Evolutionary conservation across 2,797 vertebrate species (phyloP), one percentile per base, ranked within the genome.

Genomic region (Hemibagrus guttatus): DNA sequence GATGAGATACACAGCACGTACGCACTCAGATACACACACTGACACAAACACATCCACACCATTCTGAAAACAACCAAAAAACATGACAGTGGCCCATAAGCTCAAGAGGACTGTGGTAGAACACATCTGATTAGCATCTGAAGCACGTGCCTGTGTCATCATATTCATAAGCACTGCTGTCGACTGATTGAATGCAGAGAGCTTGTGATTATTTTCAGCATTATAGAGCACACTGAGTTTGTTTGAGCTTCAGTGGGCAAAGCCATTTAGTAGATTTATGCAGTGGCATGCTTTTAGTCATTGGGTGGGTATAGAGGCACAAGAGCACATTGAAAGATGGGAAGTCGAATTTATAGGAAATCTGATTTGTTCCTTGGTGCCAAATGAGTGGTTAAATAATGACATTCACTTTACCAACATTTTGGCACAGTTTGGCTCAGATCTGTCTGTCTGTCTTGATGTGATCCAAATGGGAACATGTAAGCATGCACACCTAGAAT

Each of bases 1-100:
- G 92, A 94, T 92, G 93, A 93, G 94, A 94, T 94, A 92, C 85
- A 89, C 86, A 28, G 68, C 91, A 88, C 84, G 13, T 26, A 79
- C 61, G 66, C 80, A 84, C 86, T 84, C 83, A 78, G 46, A 87
- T 63, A 78, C 75, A 84, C 84, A 81, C 84, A 61, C 59, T 61
- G 7, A 72, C 86, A 87, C 86, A 0, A 56, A 85, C 85, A 66
- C 78, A 89, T 83, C 84, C 81, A 49, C 85, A 85, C 72, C 84
- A 84, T 84, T 76, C 76, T 74, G 83, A 87, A 85, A 86, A 88
- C 61, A 78, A 85, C 63, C 54, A 84, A 84, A 87, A 84, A 87
- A 85, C 54, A 64, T 85, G 87, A 85, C 85, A 76, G 83, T 52
- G 56, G 63, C 35, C 79, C 80, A 80, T 71, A 88, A 86, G 83